These are phyloP conservation scores for Perizoma affinitatum DNA, from an alignment of 2,888 invertebrate species.

Conservation along the genomic window DNA sequence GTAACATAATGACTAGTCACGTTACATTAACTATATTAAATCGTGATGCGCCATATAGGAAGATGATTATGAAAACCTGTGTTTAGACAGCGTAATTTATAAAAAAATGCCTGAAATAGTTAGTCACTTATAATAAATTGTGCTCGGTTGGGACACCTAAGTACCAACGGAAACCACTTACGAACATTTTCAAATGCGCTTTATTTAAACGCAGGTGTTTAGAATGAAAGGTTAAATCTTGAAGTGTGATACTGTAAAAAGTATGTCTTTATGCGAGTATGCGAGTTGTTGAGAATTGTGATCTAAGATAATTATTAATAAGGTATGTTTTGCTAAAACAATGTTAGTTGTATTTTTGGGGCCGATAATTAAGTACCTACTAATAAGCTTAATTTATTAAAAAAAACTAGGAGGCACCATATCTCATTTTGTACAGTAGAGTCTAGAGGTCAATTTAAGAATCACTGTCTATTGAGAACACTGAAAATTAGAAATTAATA, in stretches of 20 bases:
- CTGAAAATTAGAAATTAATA: no score
- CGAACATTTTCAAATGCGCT: constrained; percentile 1
- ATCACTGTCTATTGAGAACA: no score
- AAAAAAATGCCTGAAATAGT: not conserved
- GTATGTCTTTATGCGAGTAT: constrained; percentile 56
- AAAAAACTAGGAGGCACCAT: constrained; percentile 10
- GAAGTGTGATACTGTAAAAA: constrained; percentile 65
- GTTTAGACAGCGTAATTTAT: constrained; percentile 19
- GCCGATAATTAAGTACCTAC: constrained; percentile 27
- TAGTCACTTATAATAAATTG: not conserved
- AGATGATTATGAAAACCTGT: constrained; percentile 41
- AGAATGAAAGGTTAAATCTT: constrained; percentile 49
- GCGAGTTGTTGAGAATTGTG: constrained; percentile 67
- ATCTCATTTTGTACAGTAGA: not conserved
- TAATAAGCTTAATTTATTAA: constrained; percentile 26
- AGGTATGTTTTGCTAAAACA: constrained; percentile 37
- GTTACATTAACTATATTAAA: constrained; percentile 42
- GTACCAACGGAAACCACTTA: not conserved
- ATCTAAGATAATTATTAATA: constrained; percentile 66
- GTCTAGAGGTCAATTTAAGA: no score
- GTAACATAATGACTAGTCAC: constrained; percentile 47
- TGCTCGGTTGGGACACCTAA: not conserved
- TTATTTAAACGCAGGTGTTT: constrained; percentile 24
- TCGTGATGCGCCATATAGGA: constrained; percentile 59
- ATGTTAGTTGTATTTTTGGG: constrained; percentile 24